Percentiles rank a stretch among this genome's conserved stretches.
These are phyloP conservation scores for Cydia splendana DNA, from an alignment of 1,140 invertebrate species.

Conservation along the genomic window DNA sequence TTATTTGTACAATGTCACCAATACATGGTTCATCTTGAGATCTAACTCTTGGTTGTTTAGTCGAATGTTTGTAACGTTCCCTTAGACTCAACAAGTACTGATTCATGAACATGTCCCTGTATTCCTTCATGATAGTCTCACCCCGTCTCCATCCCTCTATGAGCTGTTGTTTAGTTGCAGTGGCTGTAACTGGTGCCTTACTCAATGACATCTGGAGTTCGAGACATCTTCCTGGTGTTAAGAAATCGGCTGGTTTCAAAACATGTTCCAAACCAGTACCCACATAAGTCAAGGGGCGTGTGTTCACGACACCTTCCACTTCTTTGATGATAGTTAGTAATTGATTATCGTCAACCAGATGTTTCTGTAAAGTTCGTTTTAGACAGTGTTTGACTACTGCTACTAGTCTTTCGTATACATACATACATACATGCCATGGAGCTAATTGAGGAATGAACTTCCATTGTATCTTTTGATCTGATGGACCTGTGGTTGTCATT, in stretches of 20 bases:
- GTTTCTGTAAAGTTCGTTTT: constrained; percentile 27
- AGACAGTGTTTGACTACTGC: constrained; percentile 25
- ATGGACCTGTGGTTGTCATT: constrained; percentile 24
- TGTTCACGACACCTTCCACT: constrained; percentile 19
- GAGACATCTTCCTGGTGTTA: constrained; percentile 7
- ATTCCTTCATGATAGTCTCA: background rate
- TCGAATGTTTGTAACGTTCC: background rate
- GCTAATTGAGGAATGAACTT: constrained; percentile 29
- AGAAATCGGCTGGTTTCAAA: constrained; percentile 24
- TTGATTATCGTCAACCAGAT: constrained; percentile 14
- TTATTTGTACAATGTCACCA: constrained; percentile 21
- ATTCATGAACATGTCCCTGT: constrained; percentile 7
- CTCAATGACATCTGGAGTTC: background rate
- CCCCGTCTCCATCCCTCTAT: constrained; percentile 20
- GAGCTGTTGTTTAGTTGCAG: background rate
- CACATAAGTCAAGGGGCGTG: constrained; percentile 6
- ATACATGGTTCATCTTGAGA: background rate
- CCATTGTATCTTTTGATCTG: constrained; percentile 32
- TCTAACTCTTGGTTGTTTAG: background rate
- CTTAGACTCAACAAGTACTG: background rate
- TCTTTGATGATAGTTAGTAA: constrained; percentile 31
- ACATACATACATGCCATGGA: constrained; percentile 30
- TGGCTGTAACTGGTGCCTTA: background rate
- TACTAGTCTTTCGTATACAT: constrained; percentile 33
- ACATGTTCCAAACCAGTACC: constrained; percentile 13